These are phyloP conservation scores for Molorchus minor DNA, from an alignment of 2,888 invertebrate genomes.

Conservation along the genomic window DNA sequence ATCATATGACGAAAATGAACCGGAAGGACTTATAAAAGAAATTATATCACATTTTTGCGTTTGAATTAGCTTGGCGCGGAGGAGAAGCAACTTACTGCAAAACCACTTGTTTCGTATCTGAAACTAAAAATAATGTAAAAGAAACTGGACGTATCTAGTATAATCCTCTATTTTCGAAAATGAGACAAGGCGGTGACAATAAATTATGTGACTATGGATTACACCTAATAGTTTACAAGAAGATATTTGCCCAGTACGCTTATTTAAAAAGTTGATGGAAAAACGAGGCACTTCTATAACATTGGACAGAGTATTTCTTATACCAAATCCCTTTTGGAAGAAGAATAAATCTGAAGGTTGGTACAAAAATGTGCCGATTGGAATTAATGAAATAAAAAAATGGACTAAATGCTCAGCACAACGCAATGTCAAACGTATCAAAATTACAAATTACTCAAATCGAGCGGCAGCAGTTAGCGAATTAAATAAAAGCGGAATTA, in stretches of 20 bases:
- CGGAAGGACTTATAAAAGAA: conserved; percentile 3
- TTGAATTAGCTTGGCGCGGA: background rate
- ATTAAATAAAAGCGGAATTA: too few relatives aligned
- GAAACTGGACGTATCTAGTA: conserved; percentile 1
- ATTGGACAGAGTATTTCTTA: conserved; percentile 11
- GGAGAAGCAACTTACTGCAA: background rate
- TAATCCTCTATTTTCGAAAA: conserved; percentile 6
- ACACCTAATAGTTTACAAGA: conserved; percentile 1
- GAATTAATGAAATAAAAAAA: background rate
- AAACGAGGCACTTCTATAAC: conserved; percentile 5
- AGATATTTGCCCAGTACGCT: conserved; percentile 13
- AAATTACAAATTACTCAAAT: conserved; percentile 16
- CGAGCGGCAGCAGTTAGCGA: too few relatives aligned
- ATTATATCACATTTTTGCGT: background rate
- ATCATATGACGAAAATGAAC: conserved; percentile 5
- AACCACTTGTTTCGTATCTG: background rate
- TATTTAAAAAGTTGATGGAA: conserved; percentile 10
- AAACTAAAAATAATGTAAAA: conserved; percentile 2
- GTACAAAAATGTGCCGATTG: conserved; percentile 10
- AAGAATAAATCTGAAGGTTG: conserved; percentile 8
- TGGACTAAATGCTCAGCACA: conserved; percentile 9
- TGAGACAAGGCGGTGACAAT: background rate
- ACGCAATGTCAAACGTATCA: conserved; percentile 5
- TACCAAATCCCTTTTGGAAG: conserved; percentile 13
- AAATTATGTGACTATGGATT: conserved; percentile 12